Evolutionary conservation across 2,113 vertebrate species (phyloP), one percentile per base, ranked within the genome.

Genomic region (Prochilodus magdalenae): DNA sequence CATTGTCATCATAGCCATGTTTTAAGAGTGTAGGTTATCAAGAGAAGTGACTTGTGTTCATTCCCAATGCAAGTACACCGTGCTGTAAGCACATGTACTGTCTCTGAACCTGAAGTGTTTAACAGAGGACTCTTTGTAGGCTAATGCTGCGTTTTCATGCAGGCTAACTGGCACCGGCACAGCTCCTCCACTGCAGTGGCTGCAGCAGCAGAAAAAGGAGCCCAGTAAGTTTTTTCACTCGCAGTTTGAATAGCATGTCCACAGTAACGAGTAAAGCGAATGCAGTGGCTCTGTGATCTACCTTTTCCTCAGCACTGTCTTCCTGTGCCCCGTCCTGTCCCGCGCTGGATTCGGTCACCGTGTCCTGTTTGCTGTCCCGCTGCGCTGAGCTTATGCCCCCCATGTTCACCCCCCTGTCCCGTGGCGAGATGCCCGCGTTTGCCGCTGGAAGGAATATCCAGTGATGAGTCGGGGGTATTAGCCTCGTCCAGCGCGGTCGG

Each of bases 311-410:
- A 20, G 27, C 24, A 44, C 84, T 75, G 40, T 65, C 83, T 26
- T 53, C 72, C 40, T 29, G 77, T 73, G 70, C 81, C 73, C 79
- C 86, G 15, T 87, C 78, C 88, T 73, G 85, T 57, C 26, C 80
- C 79, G 81, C 87, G 81, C 77, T 87, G 77, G 80, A 82, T 89
- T 91, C 93, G 2, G 84, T 88, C 13, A 80, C 88, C 60, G 91
- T 86, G 40, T 80, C 75, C 24, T 51, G 66, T 66, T 47, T 84
- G 47, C n/a, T 85, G 63, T 89, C 89, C 88, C 88, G 93, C 84
- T 92, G 93, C 51, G 90, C 87, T 85, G 96, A 96, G 91, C 95
- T 94, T 62, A 94, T 85, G 51, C 91, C 92, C 78, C 96, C 95
- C 96, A 96, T 97, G 6, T 29, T 70, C 82, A 47, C 29, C 87